Evolutionary conservation across 2,797 vertebrate species (phyloP), one percentile per base, ranked within the genome.

Genomic region (Astyanax mexicanus): DNA sequence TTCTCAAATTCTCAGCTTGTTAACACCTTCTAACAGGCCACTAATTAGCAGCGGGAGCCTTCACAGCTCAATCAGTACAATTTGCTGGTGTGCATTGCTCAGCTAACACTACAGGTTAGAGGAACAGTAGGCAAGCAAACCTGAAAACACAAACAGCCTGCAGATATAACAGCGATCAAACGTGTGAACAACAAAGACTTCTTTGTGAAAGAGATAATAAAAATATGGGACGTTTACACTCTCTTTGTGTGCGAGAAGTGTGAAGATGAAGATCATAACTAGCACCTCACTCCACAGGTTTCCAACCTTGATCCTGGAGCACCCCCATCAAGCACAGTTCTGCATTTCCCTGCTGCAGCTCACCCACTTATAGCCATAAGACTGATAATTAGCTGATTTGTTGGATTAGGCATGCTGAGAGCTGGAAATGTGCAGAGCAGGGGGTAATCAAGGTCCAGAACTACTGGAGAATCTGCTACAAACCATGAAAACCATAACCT

Each of bases 1-100:
- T 78, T 76, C 78, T 73, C 60, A 51, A 8, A 29, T 69, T 78
- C 70, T 74, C 66, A 73, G 75, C 73, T 81, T 74, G 79, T 83
- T 79, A 80, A 69, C 77, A 79, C 66, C 35, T 83, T 65, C 72
- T 27, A 47, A 58, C n/a, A 15, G 66, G 73, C 49, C 69, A 71
- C 65, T 81, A 45, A 79, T 85, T 81, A 83, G n/a, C 42, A 66
- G 42, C 62, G 1, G 35, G 19, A 27, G 25, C 29, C 25, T 3
- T 47, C 42, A 27, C 42, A 47, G 42, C 62, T 29, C 62, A 37
- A 37, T 60, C 57, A 37, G 55, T 58, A 15, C 32, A 32, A 58
- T 35, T 17, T 17, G 13, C 55, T 15, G 17, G 10, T 4, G 3
- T 37, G 32, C 8, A 4, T 51, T 54, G 23, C 23, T 54, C 51